Evolutionary conservation across 2,113 vertebrate species (phyloP).

Genomic region (Nesogale talazaci): DNA sequence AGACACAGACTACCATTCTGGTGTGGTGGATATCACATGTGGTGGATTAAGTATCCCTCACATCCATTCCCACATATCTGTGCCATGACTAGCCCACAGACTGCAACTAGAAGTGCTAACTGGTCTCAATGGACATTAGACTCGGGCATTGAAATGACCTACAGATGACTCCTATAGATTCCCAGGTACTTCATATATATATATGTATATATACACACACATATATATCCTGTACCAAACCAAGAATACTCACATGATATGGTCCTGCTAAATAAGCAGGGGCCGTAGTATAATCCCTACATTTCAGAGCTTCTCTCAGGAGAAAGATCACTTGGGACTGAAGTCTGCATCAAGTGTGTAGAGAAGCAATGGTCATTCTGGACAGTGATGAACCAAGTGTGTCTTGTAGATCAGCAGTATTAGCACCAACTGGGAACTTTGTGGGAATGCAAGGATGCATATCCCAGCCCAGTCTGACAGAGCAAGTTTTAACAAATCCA

Average conservation of each 20-base stretch:
- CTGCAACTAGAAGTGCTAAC: not conserved
- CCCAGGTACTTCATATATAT: no score
- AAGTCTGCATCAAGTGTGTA: not conserved
- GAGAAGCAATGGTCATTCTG: not conserved
- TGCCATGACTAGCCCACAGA: not conserved
- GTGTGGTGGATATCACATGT: not conserved
- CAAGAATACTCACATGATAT: not conserved
- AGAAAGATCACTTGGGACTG: accelerated
- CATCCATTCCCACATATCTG: not conserved
- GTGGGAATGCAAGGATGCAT: not conserved
- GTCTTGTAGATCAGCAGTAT: not conserved
- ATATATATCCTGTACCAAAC: not conserved
- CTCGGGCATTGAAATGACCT: not conserved
- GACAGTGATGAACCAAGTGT: not conserved
- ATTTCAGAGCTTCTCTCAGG: not conserved
- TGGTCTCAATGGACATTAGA: not conserved
- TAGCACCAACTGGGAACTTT: not conserved
- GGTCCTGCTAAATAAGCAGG: not conserved
- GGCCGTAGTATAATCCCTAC: accelerated
- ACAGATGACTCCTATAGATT: no score
- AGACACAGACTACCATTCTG: not conserved
- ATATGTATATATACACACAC: no score
- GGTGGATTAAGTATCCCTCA: not conserved
- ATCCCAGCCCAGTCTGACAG: not conserved
- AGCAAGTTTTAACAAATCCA: not conserved